Conservation (phyloP, 2,797 vertebrate genomes). For the Leuciscus waleckii region DNA sequence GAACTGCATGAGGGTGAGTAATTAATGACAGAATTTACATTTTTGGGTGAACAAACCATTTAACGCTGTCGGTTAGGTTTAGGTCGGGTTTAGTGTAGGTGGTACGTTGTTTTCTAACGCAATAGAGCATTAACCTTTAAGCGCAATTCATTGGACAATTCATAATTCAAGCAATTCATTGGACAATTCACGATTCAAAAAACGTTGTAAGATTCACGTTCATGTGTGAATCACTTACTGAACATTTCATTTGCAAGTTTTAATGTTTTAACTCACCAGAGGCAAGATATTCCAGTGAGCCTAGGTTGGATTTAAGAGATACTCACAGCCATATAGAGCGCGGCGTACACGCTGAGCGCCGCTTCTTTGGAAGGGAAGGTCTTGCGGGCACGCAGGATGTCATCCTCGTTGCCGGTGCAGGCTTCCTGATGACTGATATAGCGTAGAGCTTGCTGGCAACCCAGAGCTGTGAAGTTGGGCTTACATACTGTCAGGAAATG, state of each 20-base stretch:
- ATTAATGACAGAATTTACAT: no score
- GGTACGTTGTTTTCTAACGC: background rate
- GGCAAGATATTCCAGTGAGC: background rate
- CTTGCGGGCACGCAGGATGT: conserved; percentile 91
- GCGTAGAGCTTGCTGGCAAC: conserved; percentile 92
- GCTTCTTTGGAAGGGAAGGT: conserved; percentile 99
- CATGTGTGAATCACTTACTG: background rate
- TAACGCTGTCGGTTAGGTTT: no score
- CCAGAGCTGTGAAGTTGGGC: conserved; percentile 96
- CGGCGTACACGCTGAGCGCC: conserved; percentile 92
- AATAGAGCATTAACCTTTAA: background rate
- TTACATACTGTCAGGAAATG: conserved; percentile 97
- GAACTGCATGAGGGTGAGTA: no score
- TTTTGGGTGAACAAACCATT: no score
- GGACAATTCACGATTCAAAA: no score
- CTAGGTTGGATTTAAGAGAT: conserved; percentile 29
- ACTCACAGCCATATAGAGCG: conserved; percentile 96
- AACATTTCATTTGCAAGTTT: background rate
- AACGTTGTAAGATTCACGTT: background rate
- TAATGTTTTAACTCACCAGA: background rate
- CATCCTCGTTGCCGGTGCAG: conserved; percentile 93
- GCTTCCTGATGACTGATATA: conserved; percentile 95
- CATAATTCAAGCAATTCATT: no score
- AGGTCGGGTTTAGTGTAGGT: background rate
- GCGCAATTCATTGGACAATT: background rate